Evolutionary conservation across 92 coral and sea anemone genomes (phyloP).

Genomic region (Virgularia gustaviana): DNA sequence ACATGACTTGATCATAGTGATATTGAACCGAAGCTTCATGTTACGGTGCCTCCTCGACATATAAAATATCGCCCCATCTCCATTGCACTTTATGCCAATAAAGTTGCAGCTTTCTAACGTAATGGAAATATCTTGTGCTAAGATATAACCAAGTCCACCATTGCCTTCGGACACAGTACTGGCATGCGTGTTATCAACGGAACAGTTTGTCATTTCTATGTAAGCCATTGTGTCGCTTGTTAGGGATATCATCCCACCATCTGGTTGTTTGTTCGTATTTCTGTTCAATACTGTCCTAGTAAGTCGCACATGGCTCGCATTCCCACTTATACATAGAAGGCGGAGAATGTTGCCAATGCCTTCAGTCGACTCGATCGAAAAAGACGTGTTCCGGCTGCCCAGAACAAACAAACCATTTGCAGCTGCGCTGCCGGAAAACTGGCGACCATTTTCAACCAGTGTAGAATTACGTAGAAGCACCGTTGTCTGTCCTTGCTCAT

Average conservation of each 20-base stretch:
- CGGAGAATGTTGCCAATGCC: neutral
- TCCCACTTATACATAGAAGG: neutral
- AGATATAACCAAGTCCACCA: slow-evolving; percentile 26
- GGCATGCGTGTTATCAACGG: neutral
- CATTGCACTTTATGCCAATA: neutral
- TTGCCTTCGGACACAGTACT: neutral
- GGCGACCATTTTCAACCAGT: slow-evolving; percentile 9
- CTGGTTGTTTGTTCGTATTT: neutral
- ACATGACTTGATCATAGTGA: slow-evolving; percentile 9
- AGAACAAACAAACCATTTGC: slow-evolving; percentile 18
- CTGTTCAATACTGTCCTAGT: neutral
- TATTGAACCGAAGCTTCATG: neutral
- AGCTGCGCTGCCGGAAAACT: neutral
- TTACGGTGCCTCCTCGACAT: neutral
- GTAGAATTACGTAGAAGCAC: neutral
- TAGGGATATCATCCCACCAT: slow-evolving; percentile 22
- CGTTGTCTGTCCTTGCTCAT: slow-evolving; percentile 8
- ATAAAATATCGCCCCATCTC: slow-evolving; percentile 20
- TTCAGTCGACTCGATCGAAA: neutral
- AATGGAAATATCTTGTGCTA: slow-evolving; percentile 3
- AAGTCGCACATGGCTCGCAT: neutral
- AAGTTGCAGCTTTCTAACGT: slow-evolving; percentile 7
- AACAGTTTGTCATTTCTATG: slow-evolving; percentile 11
- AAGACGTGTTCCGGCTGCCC: neutral
- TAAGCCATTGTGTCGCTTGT: neutral